Conservation (phyloP, 2,113 vertebrate species). For the Trachemys scripta region DNA sequence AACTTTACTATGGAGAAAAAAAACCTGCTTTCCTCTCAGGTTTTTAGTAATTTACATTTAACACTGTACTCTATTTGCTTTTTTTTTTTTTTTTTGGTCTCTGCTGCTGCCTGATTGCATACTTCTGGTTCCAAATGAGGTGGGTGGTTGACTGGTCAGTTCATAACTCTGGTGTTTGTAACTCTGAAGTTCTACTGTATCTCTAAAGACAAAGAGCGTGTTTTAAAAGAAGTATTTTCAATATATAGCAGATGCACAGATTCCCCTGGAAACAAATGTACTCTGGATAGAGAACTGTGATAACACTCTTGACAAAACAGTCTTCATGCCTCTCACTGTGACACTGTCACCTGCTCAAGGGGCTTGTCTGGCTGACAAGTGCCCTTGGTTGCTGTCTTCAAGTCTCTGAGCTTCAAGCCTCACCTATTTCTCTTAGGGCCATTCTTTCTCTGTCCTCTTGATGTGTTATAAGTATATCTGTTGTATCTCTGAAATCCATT, state of each 20-base stretch:
- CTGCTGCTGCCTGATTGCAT: too few relatives aligned
- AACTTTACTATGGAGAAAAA: not conserved
- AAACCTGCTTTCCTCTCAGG: too few relatives aligned
- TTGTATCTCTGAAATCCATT: conserved; percentile 4
- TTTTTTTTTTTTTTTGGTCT: too few relatives aligned
- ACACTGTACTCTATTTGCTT: too few relatives aligned
- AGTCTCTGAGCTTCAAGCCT: not conserved
- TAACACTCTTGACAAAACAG: not conserved
- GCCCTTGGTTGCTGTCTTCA: not conserved
- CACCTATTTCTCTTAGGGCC: not conserved
- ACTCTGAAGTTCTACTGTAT: not conserved
- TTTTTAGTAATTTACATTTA: too few relatives aligned
- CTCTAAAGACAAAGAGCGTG: conserved; percentile 45
- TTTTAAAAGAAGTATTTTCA: conserved; percentile 39
- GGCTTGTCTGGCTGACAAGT: not conserved
- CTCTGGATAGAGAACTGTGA: not conserved
- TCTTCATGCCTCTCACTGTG: not conserved
- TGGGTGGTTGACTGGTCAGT: too few relatives aligned
- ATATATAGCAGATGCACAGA: conserved; percentile 57
- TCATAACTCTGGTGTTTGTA: too few relatives aligned
- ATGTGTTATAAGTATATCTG: not conserved
- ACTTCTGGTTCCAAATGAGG: too few relatives aligned
- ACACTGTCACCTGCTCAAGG: not conserved
- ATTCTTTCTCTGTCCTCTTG: not conserved
- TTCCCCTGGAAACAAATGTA: conserved; percentile 46